Evolutionary conservation across 2,888 invertebrate genomes (phyloP), one percentile per base, ranked within the genome.

Genomic region (Aphidius colemani): DNA sequence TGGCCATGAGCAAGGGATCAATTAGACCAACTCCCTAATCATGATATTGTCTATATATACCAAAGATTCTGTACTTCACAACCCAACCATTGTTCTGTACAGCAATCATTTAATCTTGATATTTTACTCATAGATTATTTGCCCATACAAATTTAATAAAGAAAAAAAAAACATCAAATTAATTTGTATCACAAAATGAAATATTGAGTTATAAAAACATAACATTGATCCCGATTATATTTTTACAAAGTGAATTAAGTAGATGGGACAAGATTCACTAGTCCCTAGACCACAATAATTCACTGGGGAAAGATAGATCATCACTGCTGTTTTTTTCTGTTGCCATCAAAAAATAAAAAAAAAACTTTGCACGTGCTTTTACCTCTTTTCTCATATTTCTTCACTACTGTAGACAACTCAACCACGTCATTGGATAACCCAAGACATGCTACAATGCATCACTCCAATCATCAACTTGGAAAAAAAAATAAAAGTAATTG

Each of bases 261-360:
- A 48, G 18, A 18, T 13, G 43, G 30, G 51, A 53, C 46, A 46
- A 18, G 61, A 51, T 59, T 30, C 5, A 56, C 65, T 44, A 62
- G 69, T 69, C 70, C 66, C 67, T 59, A 63, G 63, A 18, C 68
- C 70, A 70, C 72, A 74, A 75, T 75, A 78, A 78, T 75, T 73
- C 73, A 70, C 65, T 58, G 50, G 65, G 64, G 68, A 70, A 75
- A 76, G 77, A 78, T 75, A 74, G 76, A 78, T 78, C 74, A 73
- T 71, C 73, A 69, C 72, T 72, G 73, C 71, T 69, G 71, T 65
- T 71, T 69, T 70, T 72, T 69, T 65, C 69, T 71, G 62, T 59
- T 61, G 51, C 57, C 51, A 57, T 55, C 58, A 58, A 39, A 40
- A 41, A 41, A 30, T 0, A 30, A 30, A 30, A 30, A 49, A 18